Evolutionary conservation across 2,888 invertebrate genomes (phyloP), one percentile per base, ranked within the genome.

Genomic region (Sceliomorpha sp.): DNA sequence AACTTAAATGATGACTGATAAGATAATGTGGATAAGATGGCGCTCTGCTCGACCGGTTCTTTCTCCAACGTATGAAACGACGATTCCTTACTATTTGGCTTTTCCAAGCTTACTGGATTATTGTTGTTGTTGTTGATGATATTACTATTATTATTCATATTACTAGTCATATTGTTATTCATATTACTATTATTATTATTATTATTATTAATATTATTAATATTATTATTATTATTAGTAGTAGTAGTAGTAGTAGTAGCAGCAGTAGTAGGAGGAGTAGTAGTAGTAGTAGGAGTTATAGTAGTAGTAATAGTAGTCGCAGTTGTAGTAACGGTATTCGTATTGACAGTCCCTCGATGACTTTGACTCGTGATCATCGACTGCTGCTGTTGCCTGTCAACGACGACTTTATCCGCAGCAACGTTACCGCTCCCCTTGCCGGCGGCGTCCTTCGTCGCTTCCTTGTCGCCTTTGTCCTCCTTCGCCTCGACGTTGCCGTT

Each of bases 1-100:
- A 82, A 82, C 64, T 83, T 83, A 59, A 82, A 81, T 44, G 72
- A 72, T 51, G 81, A 76, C 64, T 79, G 81, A 77, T 80, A 84
- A 36, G 67, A 12, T 73, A 80, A 74, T 62, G 79, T 75, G 74
- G 80, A 78, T 73, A 75, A 60, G 44, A 75, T 59, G 40, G 67
- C 72, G 45, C 64, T 75, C 34, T 74, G 70, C 20, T 83, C 80
- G 44, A 47, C 60, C 39, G 75, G 71, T 17, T 67, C 53, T 36
- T 79, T 75, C 1, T 15, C 37, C 10, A 10, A 4, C 10, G 31
- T 3, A 9, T 31, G 9, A 14, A 51, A 24, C 17, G 50, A 27
- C 6, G 14, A 12, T 7, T 14, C 8, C 26, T 47, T 42, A 27
- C 9, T 10, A 10, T 26, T 69, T 12, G 48, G 29, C 6, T 75